These are phyloP conservation scores for Achroia grisella DNA, from an alignment of 1,140 invertebrate species.

Conservation along the genomic window DNA sequence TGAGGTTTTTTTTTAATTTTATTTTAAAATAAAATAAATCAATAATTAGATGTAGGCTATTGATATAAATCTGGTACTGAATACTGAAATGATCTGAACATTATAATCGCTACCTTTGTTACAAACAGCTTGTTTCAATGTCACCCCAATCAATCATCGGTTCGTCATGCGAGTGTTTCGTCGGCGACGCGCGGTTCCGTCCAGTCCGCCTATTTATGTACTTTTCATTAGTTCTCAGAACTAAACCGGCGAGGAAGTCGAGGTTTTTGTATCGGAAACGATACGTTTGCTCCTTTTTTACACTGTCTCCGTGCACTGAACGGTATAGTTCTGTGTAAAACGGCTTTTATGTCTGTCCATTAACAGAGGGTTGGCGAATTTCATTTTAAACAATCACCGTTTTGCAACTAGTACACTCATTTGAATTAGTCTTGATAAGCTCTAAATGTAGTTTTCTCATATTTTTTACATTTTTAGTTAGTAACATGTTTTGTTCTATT, in stretches of 20 bases:
- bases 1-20: too few species aligned
- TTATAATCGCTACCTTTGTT: not conserved
- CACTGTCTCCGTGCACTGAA: conserved; percentile 16
- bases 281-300: conserved; percentile 42
- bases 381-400: too few species aligned
- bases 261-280: conserved; percentile 65
- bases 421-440: too few species aligned
- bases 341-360: conserved; percentile 13
- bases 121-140: conserved; percentile 31
- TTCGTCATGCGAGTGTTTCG: conserved; percentile 31
- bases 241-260: conserved; percentile 45
- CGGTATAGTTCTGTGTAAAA: conserved; percentile 16
- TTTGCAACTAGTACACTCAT: too few species aligned
- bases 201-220: conserved; percentile 53
- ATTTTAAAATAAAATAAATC: too few species aligned
- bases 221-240: conserved; percentile 68
- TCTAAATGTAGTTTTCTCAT: too few species aligned
- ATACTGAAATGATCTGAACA: too few species aligned
- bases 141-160: conserved; percentile 51
- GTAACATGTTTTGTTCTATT: too few species aligned
- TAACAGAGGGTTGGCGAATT: not conserved
- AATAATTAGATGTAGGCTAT: too few species aligned
- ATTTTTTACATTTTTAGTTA: too few species aligned
- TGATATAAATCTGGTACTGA: too few species aligned
- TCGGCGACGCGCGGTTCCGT: conserved; percentile 53